phyloP scores from a whole-genome alignment of 2,888 invertebrate genomes.

The Oxycera nigricornis region DNA sequence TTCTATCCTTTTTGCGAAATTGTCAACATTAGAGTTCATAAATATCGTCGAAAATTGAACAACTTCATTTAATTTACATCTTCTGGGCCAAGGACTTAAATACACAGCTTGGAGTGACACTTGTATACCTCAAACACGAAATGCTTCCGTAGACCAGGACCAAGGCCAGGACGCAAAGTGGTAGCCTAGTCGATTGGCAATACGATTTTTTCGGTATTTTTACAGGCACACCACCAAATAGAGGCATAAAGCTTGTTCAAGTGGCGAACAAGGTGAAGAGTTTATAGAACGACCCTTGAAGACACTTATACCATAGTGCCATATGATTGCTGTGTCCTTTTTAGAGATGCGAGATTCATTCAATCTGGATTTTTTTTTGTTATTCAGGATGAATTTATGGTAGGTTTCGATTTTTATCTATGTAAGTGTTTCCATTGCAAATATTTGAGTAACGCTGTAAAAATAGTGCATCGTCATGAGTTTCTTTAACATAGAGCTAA shows the following conservation, averaged over 20 bases:
- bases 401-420: background rate
- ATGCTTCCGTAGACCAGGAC: background rate
- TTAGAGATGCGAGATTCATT: background rate
- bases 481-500: too few relatives aligned
- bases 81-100: background rate
- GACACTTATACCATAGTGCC: background rate
- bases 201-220: background rate
- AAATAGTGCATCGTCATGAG: too few relatives aligned
- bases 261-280: background rate
- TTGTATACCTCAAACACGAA: background rate
- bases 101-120: background rate
- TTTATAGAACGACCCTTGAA: background rate
- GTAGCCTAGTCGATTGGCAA: too few relatives aligned
- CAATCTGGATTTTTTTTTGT: background rate
- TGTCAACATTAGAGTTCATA: background rate
- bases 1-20: background rate
- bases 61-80: conserved; percentile 6
- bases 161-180: background rate
- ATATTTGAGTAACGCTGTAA: too few relatives aligned
- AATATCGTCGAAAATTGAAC: background rate
- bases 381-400: too few relatives aligned
- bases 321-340: background rate
- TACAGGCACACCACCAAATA: background rate
- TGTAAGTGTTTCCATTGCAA: too few relatives aligned
- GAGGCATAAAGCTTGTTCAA: background rate